phyloP scores from a whole-genome alignment of 2,888 invertebrate genomes.

The Oscheius myriophilus region DNA sequence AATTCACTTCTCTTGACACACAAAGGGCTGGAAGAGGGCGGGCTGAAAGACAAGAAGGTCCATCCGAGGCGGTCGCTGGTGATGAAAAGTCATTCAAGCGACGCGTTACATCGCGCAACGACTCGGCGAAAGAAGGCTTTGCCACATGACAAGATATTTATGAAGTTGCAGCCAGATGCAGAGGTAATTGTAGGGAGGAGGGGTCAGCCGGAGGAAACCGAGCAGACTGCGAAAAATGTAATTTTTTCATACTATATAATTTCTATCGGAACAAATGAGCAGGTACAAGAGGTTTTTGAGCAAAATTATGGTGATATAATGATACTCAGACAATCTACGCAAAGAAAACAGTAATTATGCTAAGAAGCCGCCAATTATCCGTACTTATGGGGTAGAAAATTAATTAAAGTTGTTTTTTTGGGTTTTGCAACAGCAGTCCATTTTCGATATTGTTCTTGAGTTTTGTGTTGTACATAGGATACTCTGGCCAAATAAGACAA shows the following conservation, averaged over 20 bases:
- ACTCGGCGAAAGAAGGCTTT: conserved; percentile 3
- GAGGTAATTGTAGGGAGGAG: background rate
- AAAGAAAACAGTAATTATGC: too few species aligned
- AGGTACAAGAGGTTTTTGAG: too few species aligned
- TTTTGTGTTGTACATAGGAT: too few species aligned
- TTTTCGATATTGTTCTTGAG: too few species aligned
- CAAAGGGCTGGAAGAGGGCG: conserved; percentile 18
- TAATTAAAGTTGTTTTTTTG: too few species aligned
- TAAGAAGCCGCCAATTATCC: too few species aligned
- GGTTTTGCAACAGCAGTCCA: too few species aligned
- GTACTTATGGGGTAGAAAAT: too few species aligned
- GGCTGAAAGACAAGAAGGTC: conserved; percentile 25
- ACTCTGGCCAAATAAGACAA: too few species aligned
- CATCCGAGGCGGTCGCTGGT: conserved; percentile 1
- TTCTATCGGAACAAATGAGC: too few species aligned
- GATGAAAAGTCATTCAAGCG: conserved; percentile 33
- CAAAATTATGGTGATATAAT: too few species aligned
- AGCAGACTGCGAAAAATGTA: conserved; percentile 8
- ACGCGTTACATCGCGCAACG: conserved; percentile 7
- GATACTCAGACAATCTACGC: too few species aligned
- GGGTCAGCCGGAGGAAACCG: background rate
- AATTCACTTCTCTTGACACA: conserved; percentile 28
- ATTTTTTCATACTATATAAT: background rate
- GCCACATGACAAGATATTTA: conserved; percentile 4
- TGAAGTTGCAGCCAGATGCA: background rate